Conservation (phyloP, 92 coral and sea anemone genomes). For the Porites evermanni region DNA sequence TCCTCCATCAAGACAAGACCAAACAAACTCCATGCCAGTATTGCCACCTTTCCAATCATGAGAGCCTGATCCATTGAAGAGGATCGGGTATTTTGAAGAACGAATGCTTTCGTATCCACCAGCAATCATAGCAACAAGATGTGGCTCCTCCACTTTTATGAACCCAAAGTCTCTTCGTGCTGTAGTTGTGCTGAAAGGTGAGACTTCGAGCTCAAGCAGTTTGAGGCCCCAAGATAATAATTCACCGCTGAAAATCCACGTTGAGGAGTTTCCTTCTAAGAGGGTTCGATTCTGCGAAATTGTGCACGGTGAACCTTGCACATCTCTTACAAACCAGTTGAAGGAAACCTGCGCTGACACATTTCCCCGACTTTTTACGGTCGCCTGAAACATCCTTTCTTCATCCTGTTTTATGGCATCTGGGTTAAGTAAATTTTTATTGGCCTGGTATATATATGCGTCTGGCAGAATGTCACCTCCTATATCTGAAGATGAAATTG, state of each 20-base stretch:
- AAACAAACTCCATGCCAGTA: not conserved
- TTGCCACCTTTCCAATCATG: not conserved
- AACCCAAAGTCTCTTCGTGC: slow-evolving; percentile 19
- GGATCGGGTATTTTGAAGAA: not conserved
- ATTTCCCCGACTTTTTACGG: not conserved
- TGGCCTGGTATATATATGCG: too few species aligned
- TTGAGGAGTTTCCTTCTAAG: not conserved
- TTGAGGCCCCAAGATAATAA: slow-evolving; percentile 6
- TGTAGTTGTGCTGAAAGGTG: not conserved
- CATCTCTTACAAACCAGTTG: slow-evolving; percentile 30
- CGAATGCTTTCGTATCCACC: slow-evolving; percentile 13
- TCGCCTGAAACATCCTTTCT: slow-evolving; percentile 30
- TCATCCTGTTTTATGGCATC: not conserved
- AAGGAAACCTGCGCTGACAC: not conserved
- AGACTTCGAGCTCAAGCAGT: slow-evolving; percentile 27
- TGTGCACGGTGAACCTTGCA: not conserved
- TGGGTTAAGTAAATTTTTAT: not conserved
- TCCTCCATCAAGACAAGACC: slow-evolving; percentile 20
- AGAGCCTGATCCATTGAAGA: not conserved
- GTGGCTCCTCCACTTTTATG: slow-evolving; percentile 7
- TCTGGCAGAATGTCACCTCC: not conserved
- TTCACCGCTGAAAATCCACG: not conserved
- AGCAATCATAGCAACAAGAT: not conserved
- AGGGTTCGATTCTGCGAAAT: not conserved
- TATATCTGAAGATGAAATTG: not conserved